Base-by-base conservation (phyloP, 2,888 invertebrate genomes). In the Trypoxylon attenuatum region DNA sequence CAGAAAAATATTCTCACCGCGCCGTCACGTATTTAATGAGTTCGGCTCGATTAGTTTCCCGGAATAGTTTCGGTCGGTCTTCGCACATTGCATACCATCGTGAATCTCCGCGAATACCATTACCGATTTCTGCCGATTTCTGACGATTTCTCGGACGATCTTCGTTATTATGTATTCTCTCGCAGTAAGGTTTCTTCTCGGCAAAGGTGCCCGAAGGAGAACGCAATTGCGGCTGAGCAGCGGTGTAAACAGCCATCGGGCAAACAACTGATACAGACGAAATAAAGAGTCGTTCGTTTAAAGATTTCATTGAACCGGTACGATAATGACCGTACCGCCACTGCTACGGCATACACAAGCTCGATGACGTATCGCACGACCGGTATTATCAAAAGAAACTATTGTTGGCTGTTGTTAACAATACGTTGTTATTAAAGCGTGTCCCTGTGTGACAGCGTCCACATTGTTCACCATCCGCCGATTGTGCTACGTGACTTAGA, bases 211-310 rank as follows among this genome's bases (percentile, higher is more conserved):
- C n/a, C n/a, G n/a, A n/a, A n/a, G n/a, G n/a, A n/a, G n/a, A n/a
- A n/a, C n/a, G n/a, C 33, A 13, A 5, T 3, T 10, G 33, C 5
- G 4, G 33, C 3, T 10, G 33, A 53, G 70, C 64, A 62, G 65
- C 60, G 67, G 54, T 73, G 79, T 81, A 82, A 84, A 84, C 78
- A 82, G 79, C n/a, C 76, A 77, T 71, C 76, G 77, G 77, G 75
- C 79, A 84, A 84, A 83, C 81, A 83, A 79, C 76, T 78, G 82
- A 84, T 83, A 81, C 72, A 71, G 42, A 77, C 77, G 64, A 74
- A 82, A 79, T 81, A 79, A 81, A 77, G 78, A 79, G 74, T 62
- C 70, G 68, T 69, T 63, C 73, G 75, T 74, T 79, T 75, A 78
- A 77, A 82, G 82, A 83, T 82, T 84, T 80, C 80, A 78, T 80